Conservation (phyloP, 2,888 invertebrate species). For the Himalopsyche japonica region DNA sequence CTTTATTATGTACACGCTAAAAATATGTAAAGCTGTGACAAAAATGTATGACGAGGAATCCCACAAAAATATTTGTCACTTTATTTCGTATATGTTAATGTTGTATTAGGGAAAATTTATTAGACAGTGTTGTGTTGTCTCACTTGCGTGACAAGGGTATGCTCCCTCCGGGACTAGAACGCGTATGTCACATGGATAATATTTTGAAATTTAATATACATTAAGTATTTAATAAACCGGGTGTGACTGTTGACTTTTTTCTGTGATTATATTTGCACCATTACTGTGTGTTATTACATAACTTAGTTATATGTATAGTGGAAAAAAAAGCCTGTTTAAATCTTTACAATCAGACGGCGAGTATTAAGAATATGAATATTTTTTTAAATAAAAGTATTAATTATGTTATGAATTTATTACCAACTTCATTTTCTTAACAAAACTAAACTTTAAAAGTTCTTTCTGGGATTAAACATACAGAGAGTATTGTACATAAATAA, state of each 20-base stretch:
- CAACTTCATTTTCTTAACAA: too few species aligned
- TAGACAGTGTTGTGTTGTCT: not conserved
- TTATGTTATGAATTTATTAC: too few species aligned
- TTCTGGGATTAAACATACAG: too few species aligned
- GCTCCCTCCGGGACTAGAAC: not conserved
- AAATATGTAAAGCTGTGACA: not conserved
- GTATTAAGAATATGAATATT: too few species aligned
- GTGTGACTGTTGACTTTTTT: not conserved
- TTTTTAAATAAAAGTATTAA: too few species aligned
- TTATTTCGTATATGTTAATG: not conserved
- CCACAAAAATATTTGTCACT: not conserved
- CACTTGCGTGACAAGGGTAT: not conserved
- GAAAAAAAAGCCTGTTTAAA: too few species aligned
- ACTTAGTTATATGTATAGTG: too few species aligned
- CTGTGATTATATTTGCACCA: not conserved
- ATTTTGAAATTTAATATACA: not conserved
- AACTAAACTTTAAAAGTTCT: too few species aligned
- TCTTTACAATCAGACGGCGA: too few species aligned
- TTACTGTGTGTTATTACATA: not conserved
- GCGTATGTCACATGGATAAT: not conserved
- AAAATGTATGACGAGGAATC: not conserved
- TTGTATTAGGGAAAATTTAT: not conserved
- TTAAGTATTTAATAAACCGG: not conserved
- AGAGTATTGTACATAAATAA: too few species aligned
- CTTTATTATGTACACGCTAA: not conserved